Evolutionary conservation across 2,797 vertebrate species (phyloP).

Genomic region (Mallotus villosus): DNA sequence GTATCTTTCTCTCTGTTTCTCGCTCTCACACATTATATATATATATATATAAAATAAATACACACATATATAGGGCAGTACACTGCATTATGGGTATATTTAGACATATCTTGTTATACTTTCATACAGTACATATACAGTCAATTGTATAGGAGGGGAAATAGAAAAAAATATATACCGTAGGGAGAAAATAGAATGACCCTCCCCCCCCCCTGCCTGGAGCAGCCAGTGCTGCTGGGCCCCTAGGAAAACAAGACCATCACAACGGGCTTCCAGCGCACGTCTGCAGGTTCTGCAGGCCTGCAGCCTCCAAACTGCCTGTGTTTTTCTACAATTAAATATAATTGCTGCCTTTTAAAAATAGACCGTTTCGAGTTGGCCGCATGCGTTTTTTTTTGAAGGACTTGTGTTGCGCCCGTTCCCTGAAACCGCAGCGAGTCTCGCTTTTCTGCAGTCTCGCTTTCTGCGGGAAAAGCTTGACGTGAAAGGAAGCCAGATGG

Average conservation of each 20-base stretch:
- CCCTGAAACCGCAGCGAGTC: constrained; percentile 58
- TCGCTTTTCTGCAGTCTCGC: constrained; percentile 50
- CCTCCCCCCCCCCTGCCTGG: too few species aligned
- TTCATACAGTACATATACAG: too few species aligned
- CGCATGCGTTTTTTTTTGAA: constrained; percentile 62
- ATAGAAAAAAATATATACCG: too few species aligned
- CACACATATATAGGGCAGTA: too few species aligned
- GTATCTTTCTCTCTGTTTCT: constrained; percentile 53
- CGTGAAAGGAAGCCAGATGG: constrained; percentile 45
- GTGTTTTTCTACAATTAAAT: constrained; percentile 72
- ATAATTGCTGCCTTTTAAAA: constrained; percentile 74
- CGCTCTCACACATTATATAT: not conserved
- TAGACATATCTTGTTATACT: not conserved
- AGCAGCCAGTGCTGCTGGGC: constrained; percentile 21
- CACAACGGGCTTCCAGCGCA: constrained; percentile 52
- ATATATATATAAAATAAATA: not conserved
- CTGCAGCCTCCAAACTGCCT: constrained; percentile 46
- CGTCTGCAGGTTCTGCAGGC: constrained; percentile 37
- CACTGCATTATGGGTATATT: too few species aligned
- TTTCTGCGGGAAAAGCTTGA: constrained; percentile 48
- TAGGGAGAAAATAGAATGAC: too few species aligned
- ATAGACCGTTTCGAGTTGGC: constrained; percentile 52
- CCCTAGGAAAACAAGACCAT: constrained; percentile 56
- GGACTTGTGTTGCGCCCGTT: constrained; percentile 27
- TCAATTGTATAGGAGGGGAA: too few species aligned